A percentile compares a stretch with the other conserved stretches of the same genome.
These are phyloP conservation scores for Lepidotrigona ventralis DNA, from an alignment of 1,140 invertebrate species.

Conservation along the genomic window DNA sequence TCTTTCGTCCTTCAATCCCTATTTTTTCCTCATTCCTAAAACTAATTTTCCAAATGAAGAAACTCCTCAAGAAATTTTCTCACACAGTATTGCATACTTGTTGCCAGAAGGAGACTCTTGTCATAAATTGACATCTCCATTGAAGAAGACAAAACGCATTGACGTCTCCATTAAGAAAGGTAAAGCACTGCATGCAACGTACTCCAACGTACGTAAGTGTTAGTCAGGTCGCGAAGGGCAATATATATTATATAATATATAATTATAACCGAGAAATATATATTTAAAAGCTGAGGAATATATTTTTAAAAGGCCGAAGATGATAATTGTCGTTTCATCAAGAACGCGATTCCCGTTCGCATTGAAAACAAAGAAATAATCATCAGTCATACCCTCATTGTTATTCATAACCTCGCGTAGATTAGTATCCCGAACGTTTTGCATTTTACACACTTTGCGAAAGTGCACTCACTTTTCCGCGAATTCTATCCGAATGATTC, in stretches of 20 bases:
- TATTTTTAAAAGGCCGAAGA: neutral
- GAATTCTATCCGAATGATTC: constrained; percentile 27
- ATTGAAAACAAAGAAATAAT: neutral
- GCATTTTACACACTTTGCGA: neutral
- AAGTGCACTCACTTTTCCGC: constrained; percentile 13
- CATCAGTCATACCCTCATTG: neutral
- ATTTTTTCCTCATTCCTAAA: neutral
- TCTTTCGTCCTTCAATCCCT: neutral
- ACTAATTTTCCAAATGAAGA: neutral
- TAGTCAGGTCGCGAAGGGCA: neutral
- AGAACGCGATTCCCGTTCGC: neutral
- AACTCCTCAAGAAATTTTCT: neutral
- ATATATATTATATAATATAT: too few species aligned
- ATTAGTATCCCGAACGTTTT: neutral
- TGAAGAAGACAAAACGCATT: neutral
- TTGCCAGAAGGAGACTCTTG: neutral
- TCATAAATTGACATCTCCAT: neutral
- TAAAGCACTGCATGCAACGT: neutral
- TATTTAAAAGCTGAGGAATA: too few species aligned
- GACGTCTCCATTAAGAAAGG: neutral
- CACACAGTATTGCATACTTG: neutral
- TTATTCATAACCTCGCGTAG: neutral
- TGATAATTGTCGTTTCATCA: neutral
- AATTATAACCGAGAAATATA: neutral
- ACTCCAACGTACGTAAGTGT: neutral